These are phyloP conservation scores for Eurypyga helias DNA, from an alignment of 2,113 vertebrate genomes.

Conservation along the genomic window DNA sequence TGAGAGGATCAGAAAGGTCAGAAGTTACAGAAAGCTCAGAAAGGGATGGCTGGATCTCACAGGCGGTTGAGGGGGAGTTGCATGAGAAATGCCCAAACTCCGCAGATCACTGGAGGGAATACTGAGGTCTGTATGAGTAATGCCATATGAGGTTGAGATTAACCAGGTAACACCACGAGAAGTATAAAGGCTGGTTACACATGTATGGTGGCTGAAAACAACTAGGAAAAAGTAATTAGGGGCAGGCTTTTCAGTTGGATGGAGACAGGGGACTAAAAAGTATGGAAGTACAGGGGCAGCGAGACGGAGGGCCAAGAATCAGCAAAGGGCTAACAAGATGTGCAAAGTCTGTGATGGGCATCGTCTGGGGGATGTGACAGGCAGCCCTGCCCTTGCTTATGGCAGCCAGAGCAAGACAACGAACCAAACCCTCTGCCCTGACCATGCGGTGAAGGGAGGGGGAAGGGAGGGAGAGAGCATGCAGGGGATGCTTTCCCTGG, in stretches of 20 bases:
- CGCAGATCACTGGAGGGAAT: background rate
- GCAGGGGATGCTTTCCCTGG: background rate
- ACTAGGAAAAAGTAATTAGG: background rate
- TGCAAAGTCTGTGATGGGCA: background rate
- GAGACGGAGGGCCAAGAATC: background rate
- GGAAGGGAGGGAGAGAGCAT: background rate
- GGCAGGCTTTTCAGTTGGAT: background rate
- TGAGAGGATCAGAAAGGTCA: background rate
- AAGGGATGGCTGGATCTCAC: background rate
- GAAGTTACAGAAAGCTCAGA: background rate
- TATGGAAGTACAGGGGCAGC: background rate
- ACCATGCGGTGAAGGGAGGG: background rate
- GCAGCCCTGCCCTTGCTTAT: background rate
- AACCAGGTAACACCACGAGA: background rate
- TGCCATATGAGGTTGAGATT: background rate
- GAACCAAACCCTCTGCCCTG: background rate
- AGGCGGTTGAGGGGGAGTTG: background rate
- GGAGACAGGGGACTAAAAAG: background rate
- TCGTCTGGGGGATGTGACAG: rapidly evolving
- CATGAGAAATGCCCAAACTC: background rate
- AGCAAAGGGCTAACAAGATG: background rate
- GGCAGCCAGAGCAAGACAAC: background rate
- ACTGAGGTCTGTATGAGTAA: background rate
- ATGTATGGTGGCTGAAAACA: background rate
- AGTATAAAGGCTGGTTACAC: background rate